phyloP scores from a whole-genome alignment of 2,113 vertebrate species.

The Australoheros scitulus region DNA sequence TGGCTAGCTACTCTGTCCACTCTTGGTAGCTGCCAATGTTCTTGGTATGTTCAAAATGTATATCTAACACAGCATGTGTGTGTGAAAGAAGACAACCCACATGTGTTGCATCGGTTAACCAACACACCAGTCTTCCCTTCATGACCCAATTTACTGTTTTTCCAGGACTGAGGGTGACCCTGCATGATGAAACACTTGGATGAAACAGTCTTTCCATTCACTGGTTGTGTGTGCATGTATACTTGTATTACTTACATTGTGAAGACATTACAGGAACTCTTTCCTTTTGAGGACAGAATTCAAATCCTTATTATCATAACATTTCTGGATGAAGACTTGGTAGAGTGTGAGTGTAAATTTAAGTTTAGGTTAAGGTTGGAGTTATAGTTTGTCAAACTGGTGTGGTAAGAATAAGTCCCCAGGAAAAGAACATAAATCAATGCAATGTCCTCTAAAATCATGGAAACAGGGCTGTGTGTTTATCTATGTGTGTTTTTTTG shows the following conservation, averaged over 20 bases:
- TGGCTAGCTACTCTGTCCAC: neutral
- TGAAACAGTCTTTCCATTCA: constrained; percentile 47
- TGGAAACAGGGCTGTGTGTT: constrained; percentile 1
- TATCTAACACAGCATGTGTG: constrained; percentile 5
- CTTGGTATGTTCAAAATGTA: neutral
- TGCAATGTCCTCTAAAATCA: constrained; percentile 1
- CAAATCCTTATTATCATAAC: neutral
- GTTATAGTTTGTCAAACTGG: neutral
- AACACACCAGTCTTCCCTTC: constrained; percentile 17
- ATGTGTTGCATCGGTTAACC: constrained; percentile 24
- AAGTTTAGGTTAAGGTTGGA: neutral
- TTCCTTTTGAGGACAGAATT: neutral
- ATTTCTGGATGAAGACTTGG: neutral
- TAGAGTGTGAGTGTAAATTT: neutral
- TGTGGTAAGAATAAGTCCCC: neutral
- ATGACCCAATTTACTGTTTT: constrained; percentile 55
- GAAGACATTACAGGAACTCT: neutral
- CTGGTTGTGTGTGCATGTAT: neutral
- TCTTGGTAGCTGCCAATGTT: neutral
- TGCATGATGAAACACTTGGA: constrained; percentile 30
- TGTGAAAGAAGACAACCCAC: constrained; percentile 17
- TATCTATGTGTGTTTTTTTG: neutral
- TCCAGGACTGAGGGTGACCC: constrained; percentile 27
- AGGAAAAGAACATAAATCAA: neutral
- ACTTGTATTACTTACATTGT: neutral